Conservation (phyloP, 2,888 invertebrate species). For the Gonocerus acuteangulatus region DNA sequence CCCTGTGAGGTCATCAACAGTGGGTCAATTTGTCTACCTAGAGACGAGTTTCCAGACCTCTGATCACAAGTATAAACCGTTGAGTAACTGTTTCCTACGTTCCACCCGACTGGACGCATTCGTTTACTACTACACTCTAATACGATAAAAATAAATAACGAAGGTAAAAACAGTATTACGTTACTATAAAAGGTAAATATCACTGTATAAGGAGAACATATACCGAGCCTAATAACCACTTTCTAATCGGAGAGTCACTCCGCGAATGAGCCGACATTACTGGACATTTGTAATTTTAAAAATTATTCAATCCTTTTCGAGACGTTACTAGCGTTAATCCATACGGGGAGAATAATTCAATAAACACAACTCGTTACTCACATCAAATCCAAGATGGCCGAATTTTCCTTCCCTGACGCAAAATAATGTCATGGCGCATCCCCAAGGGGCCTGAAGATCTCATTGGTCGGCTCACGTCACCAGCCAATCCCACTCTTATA, state of each 20-base stretch:
- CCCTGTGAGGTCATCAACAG: constrained; percentile 34
- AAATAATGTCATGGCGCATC: constrained; percentile 41
- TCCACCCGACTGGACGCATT: neutral
- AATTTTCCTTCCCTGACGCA: constrained; percentile 39
- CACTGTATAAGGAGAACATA: neutral
- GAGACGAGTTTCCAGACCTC: constrained; percentile 22
- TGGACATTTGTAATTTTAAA: neutral
- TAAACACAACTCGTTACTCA: constrained; percentile 32
- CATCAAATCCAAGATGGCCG: constrained; percentile 40
- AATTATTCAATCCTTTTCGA: neutral
- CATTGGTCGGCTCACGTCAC: constrained; percentile 13
- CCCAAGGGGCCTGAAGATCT: constrained; percentile 33
- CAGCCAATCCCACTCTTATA: constrained; percentile 20
- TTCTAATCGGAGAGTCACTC: neutral
- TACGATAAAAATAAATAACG: neutral
- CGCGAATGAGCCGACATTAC: neutral
- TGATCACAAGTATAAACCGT: constrained; percentile 12
- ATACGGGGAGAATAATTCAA: constrained; percentile 24
- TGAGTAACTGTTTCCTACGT: neutral
- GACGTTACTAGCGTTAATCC: neutral
- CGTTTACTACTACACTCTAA: neutral
- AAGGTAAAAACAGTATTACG: neutral
- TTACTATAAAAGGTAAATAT: neutral
- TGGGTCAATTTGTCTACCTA: constrained; percentile 32
- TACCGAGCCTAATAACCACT: neutral